Evolutionary conservation across 2,113 vertebrate genomes (phyloP).

Genomic region (Micronisus gabar): DNA sequence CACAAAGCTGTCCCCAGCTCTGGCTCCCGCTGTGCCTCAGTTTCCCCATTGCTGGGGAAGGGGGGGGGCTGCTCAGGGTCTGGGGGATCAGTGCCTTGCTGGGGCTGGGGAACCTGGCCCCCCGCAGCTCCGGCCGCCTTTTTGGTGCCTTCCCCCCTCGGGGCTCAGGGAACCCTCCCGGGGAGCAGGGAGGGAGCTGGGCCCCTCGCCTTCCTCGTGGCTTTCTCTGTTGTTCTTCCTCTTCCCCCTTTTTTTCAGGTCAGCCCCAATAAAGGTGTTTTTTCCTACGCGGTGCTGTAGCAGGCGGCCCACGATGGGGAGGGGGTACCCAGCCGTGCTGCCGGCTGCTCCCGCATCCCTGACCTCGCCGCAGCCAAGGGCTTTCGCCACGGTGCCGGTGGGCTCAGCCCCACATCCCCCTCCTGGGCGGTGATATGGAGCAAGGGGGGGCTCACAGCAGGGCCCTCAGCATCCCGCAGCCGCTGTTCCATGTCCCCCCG

Average conservation of each 20-base stretch:
- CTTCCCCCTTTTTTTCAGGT: not conserved
- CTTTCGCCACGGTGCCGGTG: fast-evolving
- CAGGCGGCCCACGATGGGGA: not conserved
- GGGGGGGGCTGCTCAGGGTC: not conserved
- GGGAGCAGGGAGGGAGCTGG: not conserved
- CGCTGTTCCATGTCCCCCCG: not conserved
- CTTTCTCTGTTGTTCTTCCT: not conserved
- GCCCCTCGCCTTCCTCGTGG: not conserved
- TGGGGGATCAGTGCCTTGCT: conserved; percentile 1
- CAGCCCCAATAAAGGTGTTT: conserved; percentile 44
- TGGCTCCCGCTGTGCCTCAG: not conserved
- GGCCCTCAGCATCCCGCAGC: not conserved
- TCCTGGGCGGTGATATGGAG: not conserved
- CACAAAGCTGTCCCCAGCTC: not conserved
- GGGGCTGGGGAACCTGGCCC: not conserved
- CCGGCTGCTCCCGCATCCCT: not conserved
- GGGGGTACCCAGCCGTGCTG: not conserved
- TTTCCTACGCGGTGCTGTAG: not conserved
- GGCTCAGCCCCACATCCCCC: not conserved
- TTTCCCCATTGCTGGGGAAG: not conserved
- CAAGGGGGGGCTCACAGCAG: not conserved
- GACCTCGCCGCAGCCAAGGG: fast-evolving
- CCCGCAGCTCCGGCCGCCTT: fast-evolving
- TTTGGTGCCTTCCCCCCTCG: not conserved
- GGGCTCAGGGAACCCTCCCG: not conserved